Percentiles rank a stretch among this genome's conserved stretches.
phyloP scores from a whole-genome alignment of 2,888 invertebrate species.

The Rotaria socialis region DNA sequence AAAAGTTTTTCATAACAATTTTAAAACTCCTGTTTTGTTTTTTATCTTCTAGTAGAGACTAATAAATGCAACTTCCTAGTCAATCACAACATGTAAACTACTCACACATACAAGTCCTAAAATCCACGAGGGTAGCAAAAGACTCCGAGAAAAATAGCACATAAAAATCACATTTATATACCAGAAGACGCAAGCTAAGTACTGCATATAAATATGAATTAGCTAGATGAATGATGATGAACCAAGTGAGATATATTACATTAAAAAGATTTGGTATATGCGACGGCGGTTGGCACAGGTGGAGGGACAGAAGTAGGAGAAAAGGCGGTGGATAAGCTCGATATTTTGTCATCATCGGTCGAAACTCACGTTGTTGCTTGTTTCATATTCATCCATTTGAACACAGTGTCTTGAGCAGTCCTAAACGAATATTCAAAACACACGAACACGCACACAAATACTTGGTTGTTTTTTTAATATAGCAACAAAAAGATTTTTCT shows the following conservation, averaged over 20 bases:
- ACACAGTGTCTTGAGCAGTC: neutral
- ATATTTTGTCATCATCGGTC: neutral
- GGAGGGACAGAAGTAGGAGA: neutral
- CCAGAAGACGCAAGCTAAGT: neutral
- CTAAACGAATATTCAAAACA: slow-evolving; percentile 9
- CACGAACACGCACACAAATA: slow-evolving; percentile 2
- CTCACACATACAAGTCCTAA: neutral
- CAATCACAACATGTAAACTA: too few species aligned
- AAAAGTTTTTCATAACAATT: too few species aligned
- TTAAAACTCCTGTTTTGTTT: too few species aligned
- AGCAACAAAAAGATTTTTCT: neutral
- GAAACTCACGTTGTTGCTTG: slow-evolving; percentile 16
- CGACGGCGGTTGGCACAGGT: neutral
- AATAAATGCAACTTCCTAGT: too few species aligned
- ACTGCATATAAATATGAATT: neutral
- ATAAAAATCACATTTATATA: neutral
- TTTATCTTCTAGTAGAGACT: too few species aligned
- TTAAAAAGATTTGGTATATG: neutral
- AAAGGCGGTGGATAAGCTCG: neutral
- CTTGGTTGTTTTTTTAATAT: neutral
- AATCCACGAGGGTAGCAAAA: neutral
- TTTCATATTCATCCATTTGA: neutral
- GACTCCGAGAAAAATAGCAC: neutral
- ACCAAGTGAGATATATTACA: slow-evolving; percentile 4
- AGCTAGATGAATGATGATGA: neutral